These are phyloP conservation scores for Disparrhopalites patrizii DNA, from an alignment of 2,888 invertebrate species.

Conservation along the genomic window DNA sequence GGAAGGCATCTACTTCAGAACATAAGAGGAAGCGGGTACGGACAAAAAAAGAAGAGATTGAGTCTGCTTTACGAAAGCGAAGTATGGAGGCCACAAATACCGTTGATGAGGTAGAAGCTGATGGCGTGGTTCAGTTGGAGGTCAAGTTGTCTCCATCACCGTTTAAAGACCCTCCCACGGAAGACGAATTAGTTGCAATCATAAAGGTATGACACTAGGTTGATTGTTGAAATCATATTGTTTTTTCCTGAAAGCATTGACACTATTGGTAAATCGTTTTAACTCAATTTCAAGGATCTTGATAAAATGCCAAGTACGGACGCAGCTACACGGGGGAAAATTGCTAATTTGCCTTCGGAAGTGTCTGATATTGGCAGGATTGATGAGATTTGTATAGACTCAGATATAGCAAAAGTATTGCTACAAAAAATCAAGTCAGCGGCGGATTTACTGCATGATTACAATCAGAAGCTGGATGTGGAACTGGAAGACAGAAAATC, in stretches of 20 bases:
- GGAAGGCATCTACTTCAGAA: not conserved
- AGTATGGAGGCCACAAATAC: conserved; percentile 40
- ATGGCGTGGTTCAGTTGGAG: conserved; percentile 44
- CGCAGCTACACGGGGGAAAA: conserved; percentile 84
- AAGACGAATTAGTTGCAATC: conserved; percentile 84
- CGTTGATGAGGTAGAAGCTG: conserved; percentile 45
- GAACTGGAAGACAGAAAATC: conserved; percentile 87
- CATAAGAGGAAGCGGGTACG: conserved; percentile 29
- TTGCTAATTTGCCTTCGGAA: conserved; percentile 88
- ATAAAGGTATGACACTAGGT: conserved; percentile 52
- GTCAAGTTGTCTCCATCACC: conserved; percentile 44
- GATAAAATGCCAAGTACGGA: conserved; percentile 95
- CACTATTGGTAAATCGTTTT: too few species aligned
- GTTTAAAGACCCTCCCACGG: conserved; percentile 78
- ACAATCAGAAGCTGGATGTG: conserved; percentile 76
- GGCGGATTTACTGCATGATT: conserved; percentile 76
- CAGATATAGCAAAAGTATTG: conserved; percentile 72
- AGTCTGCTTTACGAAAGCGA: conserved; percentile 36
- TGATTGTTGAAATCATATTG: not conserved
- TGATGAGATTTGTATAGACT: conserved; percentile 66
- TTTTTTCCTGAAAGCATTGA: not conserved
- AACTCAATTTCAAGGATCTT: too few species aligned
- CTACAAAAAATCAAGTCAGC: conserved; percentile 83
- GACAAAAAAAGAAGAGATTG: conserved; percentile 41
- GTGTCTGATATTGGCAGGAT: conserved; percentile 86